phyloP scores from a whole-genome alignment of 2,797 vertebrate genomes.

The Lutjanus campechanus region DNA sequence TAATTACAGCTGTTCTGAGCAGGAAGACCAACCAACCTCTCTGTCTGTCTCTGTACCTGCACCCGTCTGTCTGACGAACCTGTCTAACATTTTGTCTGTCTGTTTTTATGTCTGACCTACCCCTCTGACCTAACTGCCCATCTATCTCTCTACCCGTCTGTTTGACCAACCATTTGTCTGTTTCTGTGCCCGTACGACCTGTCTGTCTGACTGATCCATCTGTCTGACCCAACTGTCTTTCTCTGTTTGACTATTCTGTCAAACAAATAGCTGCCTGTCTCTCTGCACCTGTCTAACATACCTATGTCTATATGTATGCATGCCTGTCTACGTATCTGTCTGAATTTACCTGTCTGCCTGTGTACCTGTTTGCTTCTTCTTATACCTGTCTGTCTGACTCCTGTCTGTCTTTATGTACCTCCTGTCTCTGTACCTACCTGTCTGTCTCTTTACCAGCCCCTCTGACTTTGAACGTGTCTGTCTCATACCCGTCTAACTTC shows the following conservation, averaged over 20 bases:
- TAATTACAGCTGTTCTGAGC: constrained; percentile 92
- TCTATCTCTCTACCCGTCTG: neutral
- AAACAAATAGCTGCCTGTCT: neutral
- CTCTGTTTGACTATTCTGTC: no score
- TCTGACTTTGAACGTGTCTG: neutral
- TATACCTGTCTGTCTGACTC: neutral
- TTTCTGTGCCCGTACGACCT: neutral
- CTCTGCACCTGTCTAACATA: neutral
- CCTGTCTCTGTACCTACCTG: neutral
- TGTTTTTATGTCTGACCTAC: neutral
- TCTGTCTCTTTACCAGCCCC: neutral
- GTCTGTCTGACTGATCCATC: neutral
- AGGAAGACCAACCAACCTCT: constrained; percentile 39
- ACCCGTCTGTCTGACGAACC: constrained; percentile 42
- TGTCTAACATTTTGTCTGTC: constrained; percentile 8
- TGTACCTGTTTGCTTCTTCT: neutral
- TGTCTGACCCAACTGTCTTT: neutral
- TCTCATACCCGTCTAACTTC: neutral
- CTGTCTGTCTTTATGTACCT: neutral
- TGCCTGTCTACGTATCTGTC: neutral
- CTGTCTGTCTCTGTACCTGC: constrained; percentile 25
- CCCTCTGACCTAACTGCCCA: neutral
- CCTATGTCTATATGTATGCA: no score
- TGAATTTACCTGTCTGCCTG: neutral
- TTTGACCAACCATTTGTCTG: neutral